phyloP scores from a whole-genome alignment of 64 coral and sea anemone species.

The Montipora efflorescens region DNA sequence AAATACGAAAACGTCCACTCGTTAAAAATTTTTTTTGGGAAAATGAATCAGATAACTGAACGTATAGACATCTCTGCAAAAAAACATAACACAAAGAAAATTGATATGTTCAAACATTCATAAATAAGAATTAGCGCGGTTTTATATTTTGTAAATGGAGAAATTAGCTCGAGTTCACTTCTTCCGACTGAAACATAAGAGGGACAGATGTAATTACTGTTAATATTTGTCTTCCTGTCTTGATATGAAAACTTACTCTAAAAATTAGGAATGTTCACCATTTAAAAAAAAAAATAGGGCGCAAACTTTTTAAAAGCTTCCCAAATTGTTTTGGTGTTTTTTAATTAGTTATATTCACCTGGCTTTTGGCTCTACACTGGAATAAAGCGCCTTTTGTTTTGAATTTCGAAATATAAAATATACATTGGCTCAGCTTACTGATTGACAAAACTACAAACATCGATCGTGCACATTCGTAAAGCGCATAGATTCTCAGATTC shows the following conservation, averaged over 20 bases:
- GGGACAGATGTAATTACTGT: constrained; percentile 4
- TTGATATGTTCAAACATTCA: neutral
- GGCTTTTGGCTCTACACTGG: neutral
- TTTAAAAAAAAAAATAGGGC: too few species aligned
- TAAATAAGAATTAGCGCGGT: neutral
- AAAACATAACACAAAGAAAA: neutral
- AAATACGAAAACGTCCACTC: too few species aligned
- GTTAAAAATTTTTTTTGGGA: too few species aligned
- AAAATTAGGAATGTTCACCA: neutral
- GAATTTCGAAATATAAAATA: neutral
- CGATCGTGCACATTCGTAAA: neutral
- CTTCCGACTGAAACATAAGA: neutral
- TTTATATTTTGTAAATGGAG: too few species aligned
- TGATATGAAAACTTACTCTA: neutral
- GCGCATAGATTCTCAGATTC: neutral
- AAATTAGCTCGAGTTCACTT: neutral
- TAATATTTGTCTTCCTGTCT: neutral
- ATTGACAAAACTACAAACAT: neutral
- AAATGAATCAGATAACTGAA: neutral
- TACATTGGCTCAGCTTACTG: neutral
- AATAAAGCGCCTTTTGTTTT: neutral
- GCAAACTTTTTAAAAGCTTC: neutral
- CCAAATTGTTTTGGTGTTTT: constrained; percentile 11
- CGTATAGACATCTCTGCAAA: neutral
- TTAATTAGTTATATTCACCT: neutral